A percentile compares a stretch with the other conserved stretches of the same genome.
Evolutionary conservation across 1,140 invertebrate species (phyloP).

Genomic region (Heterodera carotae): DNA sequence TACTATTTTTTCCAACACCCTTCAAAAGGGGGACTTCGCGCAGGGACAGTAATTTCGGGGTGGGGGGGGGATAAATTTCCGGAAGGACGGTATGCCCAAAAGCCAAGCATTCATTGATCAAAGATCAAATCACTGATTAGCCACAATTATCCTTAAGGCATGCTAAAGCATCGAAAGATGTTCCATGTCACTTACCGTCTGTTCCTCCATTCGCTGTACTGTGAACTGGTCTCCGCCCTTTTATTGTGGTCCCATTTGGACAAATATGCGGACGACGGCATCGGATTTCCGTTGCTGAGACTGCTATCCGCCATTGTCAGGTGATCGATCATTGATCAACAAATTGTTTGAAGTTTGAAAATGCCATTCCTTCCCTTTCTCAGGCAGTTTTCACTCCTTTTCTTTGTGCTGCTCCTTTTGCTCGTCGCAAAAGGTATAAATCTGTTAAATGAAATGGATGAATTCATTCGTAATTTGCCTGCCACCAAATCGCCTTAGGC

Average conservation of each 20-base stretch:
- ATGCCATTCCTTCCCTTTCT: slow-evolving; percentile 73
- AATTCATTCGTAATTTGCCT: background rate
- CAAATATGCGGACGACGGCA: slow-evolving; percentile 75
- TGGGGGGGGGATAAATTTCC: too few relatives aligned
- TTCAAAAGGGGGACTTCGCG: too few relatives aligned
- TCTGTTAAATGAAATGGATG: too few relatives aligned
- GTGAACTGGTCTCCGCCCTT: slow-evolving; percentile 72
- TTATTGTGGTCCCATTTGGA: slow-evolving; percentile 74
- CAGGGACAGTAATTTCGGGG: too few relatives aligned
- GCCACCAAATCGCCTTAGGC: slow-evolving; percentile 59
- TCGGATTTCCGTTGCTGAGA: slow-evolving; percentile 70
- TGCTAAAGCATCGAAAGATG: slow-evolving; percentile 76
- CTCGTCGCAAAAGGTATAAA: slow-evolving; percentile 76
- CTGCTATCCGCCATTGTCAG: slow-evolving; percentile 68
- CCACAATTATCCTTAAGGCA: slow-evolving; percentile 68
- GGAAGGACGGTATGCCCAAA: too few relatives aligned
- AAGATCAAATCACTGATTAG: slow-evolving; percentile 6
- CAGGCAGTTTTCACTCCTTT: slow-evolving; percentile 75
- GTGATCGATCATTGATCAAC: slow-evolving; percentile 6
- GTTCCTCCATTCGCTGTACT: slow-evolving; percentile 75
- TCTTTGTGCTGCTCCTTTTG: slow-evolving; percentile 78
- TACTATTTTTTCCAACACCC: too few relatives aligned
- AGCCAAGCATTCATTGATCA: too few relatives aligned
- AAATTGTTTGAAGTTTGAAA: slow-evolving; percentile 68
- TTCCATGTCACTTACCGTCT: slow-evolving; percentile 85